Conservation (phyloP, 30 jellyfish, hydroid and myxozoan species). For the Aurelia sp. region DNA sequence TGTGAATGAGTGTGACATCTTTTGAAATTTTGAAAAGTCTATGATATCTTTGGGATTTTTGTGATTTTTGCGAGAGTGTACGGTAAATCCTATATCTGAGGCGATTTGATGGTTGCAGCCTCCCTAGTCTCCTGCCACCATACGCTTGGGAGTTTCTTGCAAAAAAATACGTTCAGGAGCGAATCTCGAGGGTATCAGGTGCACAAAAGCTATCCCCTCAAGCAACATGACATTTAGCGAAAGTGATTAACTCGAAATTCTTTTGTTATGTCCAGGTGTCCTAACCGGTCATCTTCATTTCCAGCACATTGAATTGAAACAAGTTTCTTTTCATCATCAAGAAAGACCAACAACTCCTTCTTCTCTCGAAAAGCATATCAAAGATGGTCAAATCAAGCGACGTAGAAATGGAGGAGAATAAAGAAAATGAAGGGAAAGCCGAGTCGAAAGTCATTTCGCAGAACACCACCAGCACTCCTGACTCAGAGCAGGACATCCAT, state of each 20-base stretch:
- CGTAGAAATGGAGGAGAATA: slow-evolving; percentile 65
- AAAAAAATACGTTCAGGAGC: too few relatives aligned
- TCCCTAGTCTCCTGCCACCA: too few relatives aligned
- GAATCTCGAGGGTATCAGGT: too few relatives aligned
- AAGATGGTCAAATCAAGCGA: slow-evolving; percentile 90
- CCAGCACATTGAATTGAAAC: slow-evolving; percentile 4
- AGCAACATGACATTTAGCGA: slow-evolving; percentile 19
- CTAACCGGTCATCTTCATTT: slow-evolving; percentile 52
- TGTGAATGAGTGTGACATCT: too few relatives aligned
- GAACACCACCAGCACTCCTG: slow-evolving; percentile 51
- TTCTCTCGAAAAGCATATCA: neutral
- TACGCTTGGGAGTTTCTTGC: too few relatives aligned
- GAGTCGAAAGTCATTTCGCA: slow-evolving; percentile 35
- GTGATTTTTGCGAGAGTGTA: too few relatives aligned
- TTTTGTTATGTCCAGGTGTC: slow-evolving; percentile 72
- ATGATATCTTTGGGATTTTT: too few relatives aligned
- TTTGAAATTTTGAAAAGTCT: too few relatives aligned
- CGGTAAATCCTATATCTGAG: too few relatives aligned
- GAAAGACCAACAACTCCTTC: neutral
- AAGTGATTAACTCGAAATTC: slow-evolving; percentile 38
- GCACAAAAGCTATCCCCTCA: neutral
- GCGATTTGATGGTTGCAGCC: too few relatives aligned
- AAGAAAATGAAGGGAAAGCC: slow-evolving; percentile 54
- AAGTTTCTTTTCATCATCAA: neutral
- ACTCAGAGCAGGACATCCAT: too few relatives aligned